Percentiles rank a stretch among this genome's conserved stretches.
phyloP scores from a whole-genome alignment of 1,140 invertebrate genomes.

The Dreissena polymorpha region DNA sequence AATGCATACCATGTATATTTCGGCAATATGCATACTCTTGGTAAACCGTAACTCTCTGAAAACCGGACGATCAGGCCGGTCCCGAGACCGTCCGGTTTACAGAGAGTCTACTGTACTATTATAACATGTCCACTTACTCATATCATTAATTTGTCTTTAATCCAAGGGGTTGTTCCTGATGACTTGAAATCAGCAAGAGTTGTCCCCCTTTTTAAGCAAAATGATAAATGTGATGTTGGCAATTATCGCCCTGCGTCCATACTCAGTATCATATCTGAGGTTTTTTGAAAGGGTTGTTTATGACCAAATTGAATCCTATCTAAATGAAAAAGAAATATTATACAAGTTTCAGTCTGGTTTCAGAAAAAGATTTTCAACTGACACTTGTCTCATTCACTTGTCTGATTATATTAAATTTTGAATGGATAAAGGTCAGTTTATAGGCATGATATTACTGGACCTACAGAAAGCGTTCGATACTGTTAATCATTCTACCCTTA shows the following conservation, averaged over 20 bases:
- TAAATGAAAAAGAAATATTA: slow-evolving; percentile 13
- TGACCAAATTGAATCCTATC: slow-evolving; percentile 28
- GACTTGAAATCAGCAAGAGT: slow-evolving; percentile 40
- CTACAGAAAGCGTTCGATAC: slow-evolving; percentile 31
- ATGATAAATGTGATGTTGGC: slow-evolving; percentile 41
- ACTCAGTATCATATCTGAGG: slow-evolving; percentile 27
- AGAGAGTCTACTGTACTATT: too few relatives aligned
- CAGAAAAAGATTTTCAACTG: slow-evolving; percentile 10
- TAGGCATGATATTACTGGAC: slow-evolving; percentile 17
- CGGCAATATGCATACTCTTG: too few relatives aligned
- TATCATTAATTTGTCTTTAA: slow-evolving; percentile 8
- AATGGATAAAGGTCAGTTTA: slow-evolving; percentile 5
- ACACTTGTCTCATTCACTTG: slow-evolving; percentile 14
- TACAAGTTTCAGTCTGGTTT: slow-evolving; percentile 24
- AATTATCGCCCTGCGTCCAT: slow-evolving; percentile 42
- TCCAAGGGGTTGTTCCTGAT: slow-evolving; percentile 39
- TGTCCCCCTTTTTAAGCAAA: slow-evolving; percentile 41
- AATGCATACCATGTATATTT: too few relatives aligned
- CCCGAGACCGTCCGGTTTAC: too few relatives aligned
- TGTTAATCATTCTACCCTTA: neutral
- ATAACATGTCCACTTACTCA: slow-evolving; percentile 11
- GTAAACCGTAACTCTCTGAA: too few relatives aligned
- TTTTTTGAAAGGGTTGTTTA: slow-evolving; percentile 39
- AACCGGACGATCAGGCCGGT: too few relatives aligned
- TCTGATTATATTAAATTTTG: neutral